These are phyloP conservation scores for Cydia amplana DNA, from an alignment of 1,140 invertebrate species.

Conservation along the genomic window DNA sequence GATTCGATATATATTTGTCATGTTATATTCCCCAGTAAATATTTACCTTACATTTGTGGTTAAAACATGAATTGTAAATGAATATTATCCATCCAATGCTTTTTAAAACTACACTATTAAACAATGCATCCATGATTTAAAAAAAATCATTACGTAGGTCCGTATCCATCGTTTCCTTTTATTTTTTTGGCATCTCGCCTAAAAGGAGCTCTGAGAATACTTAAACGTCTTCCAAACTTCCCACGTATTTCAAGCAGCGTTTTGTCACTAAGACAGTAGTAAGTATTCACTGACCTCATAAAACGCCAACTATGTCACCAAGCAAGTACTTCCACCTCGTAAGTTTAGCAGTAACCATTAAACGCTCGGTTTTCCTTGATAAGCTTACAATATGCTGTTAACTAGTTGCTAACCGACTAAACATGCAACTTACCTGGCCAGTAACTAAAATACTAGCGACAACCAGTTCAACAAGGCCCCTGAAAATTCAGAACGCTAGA, in stretches of 20 bases:
- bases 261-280: background rate
- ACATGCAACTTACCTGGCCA: slow-evolving; percentile 23
- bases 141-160: no score
- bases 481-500: background rate
- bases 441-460: slow-evolving; percentile 2
- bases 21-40: no score
- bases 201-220: no score
- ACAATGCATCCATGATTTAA: no score
- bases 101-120: no score
- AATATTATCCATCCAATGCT: no score
- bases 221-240: background rate
- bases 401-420: slow-evolving; percentile 18
- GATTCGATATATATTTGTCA: no score
- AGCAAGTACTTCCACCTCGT: slow-evolving; percentile 6
- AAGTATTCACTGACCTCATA: background rate
- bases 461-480: background rate
- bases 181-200: background rate
- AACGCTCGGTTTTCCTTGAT: slow-evolving; percentile 20
- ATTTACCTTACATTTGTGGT: no score
- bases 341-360: slow-evolving; percentile 10
- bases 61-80: no score
- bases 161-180: background rate
- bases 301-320: slow-evolving; percentile 19
- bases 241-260: background rate
- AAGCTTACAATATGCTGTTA: slow-evolving; percentile 28